A percentile compares a stretch with the other conserved stretches of the same genome.
These are phyloP conservation scores for Drosophila kohkoa DNA, from an alignment of 1,140 invertebrate genomes.

Conservation along the genomic window DNA sequence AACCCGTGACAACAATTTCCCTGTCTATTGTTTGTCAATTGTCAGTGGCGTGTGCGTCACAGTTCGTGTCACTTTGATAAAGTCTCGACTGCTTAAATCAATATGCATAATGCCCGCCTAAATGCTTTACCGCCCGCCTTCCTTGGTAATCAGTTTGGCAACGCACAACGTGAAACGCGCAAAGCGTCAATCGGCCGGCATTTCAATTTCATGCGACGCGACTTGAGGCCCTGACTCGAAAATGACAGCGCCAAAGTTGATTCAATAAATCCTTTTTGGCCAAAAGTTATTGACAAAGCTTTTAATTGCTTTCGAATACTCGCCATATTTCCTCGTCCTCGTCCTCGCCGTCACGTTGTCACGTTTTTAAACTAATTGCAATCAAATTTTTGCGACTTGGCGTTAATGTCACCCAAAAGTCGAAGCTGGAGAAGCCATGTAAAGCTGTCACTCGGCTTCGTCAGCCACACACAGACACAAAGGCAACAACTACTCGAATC, in stretches of 20 bases:
- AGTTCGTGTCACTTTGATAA: conserved; percentile 22
- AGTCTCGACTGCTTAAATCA: conserved; percentile 22
- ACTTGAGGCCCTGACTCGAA: conserved; percentile 25
- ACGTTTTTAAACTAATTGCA: conserved; percentile 57
- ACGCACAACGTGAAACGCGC: neutral
- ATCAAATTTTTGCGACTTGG: conserved; percentile 39
- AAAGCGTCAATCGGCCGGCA: conserved; percentile 34
- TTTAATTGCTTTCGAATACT: conserved; percentile 57
- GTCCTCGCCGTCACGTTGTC: conserved; percentile 29
- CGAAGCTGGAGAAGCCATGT: neutral
- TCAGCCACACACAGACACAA: conserved; percentile 23
- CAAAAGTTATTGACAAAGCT: conserved; percentile 55
- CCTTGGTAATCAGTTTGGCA: conserved; percentile 28
- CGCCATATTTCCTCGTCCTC: neutral
- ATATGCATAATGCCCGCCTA: conserved; percentile 26
- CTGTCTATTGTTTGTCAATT: conserved; percentile 19
- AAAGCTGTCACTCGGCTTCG: conserved; percentile 30
- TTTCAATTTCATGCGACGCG: conserved; percentile 43
- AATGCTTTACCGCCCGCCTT: neutral
- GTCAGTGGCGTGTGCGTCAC: conserved; percentile 15
- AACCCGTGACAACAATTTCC: neutral
- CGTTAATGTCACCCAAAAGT: conserved; percentile 32
- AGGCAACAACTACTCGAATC: neutral
- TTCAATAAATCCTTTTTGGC: conserved; percentile 53
- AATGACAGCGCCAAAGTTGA: conserved; percentile 45